Conservation (phyloP, 2,113 vertebrate species). For the Plestiodon gilberti region DNA sequence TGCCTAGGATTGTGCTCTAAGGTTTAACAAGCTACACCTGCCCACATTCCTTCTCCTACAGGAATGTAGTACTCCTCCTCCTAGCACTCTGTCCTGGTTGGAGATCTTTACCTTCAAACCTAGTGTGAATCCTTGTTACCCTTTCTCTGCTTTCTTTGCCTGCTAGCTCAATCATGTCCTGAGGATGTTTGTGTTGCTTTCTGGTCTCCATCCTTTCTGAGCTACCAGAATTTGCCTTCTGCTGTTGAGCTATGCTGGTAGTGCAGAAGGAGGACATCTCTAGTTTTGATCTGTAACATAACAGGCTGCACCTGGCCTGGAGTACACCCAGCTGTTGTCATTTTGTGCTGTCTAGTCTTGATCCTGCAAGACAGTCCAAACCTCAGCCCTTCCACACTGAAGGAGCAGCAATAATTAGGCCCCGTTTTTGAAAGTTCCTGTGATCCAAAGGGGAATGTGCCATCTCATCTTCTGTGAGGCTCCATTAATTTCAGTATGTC, state of each 20-base stretch:
- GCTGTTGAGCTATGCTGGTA: neutral
- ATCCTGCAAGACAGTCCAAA: neutral
- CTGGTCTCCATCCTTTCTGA: neutral
- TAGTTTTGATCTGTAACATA: neutral
- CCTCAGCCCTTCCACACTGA: neutral
- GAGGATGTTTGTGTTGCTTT: neutral
- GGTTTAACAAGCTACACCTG: too few relatives aligned
- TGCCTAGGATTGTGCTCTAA: too few relatives aligned
- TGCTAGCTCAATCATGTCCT: neutral
- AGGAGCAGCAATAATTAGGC: neutral
- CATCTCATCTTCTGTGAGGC: neutral
- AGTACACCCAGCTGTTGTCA: neutral
- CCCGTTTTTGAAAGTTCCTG: neutral
- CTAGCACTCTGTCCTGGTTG: too few relatives aligned
- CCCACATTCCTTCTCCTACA: too few relatives aligned
- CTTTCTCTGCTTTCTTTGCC: neutral
- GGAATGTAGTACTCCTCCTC: neutral
- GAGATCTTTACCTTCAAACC: neutral
- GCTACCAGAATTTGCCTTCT: neutral
- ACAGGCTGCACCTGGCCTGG: neutral
- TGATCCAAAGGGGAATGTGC: neutral
- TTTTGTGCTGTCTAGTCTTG: neutral
- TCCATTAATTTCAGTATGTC: constrained; percentile 29
- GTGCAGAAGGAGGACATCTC: neutral
- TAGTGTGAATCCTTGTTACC: neutral